Evolutionary conservation across 1,140 invertebrate genomes (phyloP).

Genomic region (Panulirus ornatus): DNA sequence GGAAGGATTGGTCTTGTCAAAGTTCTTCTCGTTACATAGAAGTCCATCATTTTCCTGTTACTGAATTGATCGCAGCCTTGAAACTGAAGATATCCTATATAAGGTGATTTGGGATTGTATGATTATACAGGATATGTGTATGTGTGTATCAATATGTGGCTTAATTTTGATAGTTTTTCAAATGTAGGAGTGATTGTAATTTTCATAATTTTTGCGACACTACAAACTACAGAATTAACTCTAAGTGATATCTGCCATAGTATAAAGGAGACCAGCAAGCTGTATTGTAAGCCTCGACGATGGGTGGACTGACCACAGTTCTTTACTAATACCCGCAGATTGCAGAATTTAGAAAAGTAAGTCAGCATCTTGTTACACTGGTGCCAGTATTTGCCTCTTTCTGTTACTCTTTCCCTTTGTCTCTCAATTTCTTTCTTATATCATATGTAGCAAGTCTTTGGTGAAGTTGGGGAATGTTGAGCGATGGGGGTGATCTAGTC

Average conservation of each 20-base stretch:
- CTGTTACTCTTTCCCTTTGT: slow-evolving; percentile 41
- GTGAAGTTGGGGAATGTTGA: slow-evolving; percentile 26
- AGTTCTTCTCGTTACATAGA: too few relatives aligned
- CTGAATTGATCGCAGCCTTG: too few relatives aligned
- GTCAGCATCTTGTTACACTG: slow-evolving; percentile 65
- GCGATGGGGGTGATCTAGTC: background rate
- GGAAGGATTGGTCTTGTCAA: too few relatives aligned
- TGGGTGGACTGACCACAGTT: slow-evolving; percentile 45
- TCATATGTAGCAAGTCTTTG: slow-evolving; percentile 22
- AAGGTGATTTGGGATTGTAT: too few relatives aligned
- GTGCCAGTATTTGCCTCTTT: slow-evolving; percentile 35
- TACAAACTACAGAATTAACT: too few relatives aligned
- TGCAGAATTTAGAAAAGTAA: slow-evolving; percentile 74
- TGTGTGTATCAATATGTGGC: too few relatives aligned
- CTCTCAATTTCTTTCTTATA: slow-evolving; percentile 8
- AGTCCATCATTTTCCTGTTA: too few relatives aligned
- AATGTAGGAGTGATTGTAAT: too few relatives aligned
- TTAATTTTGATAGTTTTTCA: too few relatives aligned
- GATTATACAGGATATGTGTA: too few relatives aligned
- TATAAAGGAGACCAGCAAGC: slow-evolving; percentile 12
- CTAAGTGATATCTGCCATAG: background rate
- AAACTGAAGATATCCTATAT: too few relatives aligned
- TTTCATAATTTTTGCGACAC: too few relatives aligned
- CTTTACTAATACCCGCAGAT: slow-evolving; percentile 68
- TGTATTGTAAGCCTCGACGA: background rate